phyloP scores from a whole-genome alignment of 2,888 invertebrate species.

The Sphaerophoria rueppellii region DNA sequence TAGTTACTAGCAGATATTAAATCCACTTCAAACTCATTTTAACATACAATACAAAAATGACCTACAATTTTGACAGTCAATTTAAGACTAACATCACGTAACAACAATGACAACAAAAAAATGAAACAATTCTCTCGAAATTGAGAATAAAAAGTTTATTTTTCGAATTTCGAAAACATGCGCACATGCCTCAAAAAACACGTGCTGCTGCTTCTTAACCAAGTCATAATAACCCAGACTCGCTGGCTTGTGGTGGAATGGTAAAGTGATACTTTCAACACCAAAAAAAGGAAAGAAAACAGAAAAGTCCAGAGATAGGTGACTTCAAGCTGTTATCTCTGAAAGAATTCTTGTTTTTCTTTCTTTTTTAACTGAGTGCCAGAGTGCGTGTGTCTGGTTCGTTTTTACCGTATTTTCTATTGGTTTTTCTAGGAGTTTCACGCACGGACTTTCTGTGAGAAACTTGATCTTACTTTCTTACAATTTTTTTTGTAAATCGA shows the following conservation, averaged over 20 bases:
- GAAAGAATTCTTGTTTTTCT: conserved; percentile 43
- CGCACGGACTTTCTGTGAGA: conserved; percentile 60
- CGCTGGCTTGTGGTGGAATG: not conserved
- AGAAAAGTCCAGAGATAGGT: conserved; percentile 29
- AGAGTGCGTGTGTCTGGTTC: conserved; percentile 58
- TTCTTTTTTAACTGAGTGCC: not conserved
- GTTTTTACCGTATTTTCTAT: conserved; percentile 60
- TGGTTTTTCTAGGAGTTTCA: conserved; percentile 66
- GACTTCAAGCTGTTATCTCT: conserved; percentile 32
- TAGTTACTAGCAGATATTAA: too few species aligned
- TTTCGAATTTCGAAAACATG: conserved; percentile 61
- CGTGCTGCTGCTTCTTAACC: conserved; percentile 43
- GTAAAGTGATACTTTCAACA: conserved; percentile 37
- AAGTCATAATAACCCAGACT: conserved; percentile 13
- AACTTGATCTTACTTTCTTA: conserved; percentile 27
- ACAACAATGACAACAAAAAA: conserved; percentile 23
- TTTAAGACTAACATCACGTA: too few species aligned
- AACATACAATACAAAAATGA: too few species aligned
- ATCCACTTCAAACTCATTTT: too few species aligned
- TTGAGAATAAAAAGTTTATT: conserved; percentile 2
- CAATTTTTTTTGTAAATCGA: conserved; percentile 59
- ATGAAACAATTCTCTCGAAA: conserved; percentile 27
- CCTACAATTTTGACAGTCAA: too few species aligned
- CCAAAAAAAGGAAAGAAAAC: conserved; percentile 12
- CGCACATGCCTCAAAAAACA: conserved; percentile 54